Percentiles rank a stretch among this genome's conserved stretches.
phyloP scores from a whole-genome alignment of 1,140 invertebrate species.

The Bombus polaris region DNA sequence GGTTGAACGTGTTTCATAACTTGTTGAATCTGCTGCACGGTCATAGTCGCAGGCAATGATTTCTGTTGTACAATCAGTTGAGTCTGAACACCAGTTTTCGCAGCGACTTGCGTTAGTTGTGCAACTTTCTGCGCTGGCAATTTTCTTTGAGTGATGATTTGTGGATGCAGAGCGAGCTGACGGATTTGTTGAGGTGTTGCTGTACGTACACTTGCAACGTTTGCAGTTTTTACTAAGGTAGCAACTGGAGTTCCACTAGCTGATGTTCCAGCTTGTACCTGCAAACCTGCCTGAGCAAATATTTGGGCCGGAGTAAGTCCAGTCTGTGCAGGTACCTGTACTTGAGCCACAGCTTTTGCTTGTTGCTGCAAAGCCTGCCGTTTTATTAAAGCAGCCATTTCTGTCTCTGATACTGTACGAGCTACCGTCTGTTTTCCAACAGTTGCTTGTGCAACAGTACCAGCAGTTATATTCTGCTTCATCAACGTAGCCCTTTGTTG shows the following conservation, averaged over 20 bases:
- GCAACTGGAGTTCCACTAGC: slow-evolving; percentile 80
- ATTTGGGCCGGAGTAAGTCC: slow-evolving; percentile 83
- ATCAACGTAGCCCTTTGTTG: slow-evolving; percentile 78
- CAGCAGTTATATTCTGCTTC: slow-evolving; percentile 81
- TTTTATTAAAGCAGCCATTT: slow-evolving; percentile 88
- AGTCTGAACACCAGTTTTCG: slow-evolving; percentile 83
- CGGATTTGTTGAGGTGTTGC: slow-evolving; percentile 86
- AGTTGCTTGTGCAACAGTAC: slow-evolving; percentile 74
- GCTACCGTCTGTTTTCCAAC: slow-evolving; percentile 82
- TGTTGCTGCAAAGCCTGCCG: slow-evolving; percentile 85
- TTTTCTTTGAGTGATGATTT: slow-evolving; percentile 85
- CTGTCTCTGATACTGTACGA: slow-evolving; percentile 86
- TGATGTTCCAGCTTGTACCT: slow-evolving; percentile 81
- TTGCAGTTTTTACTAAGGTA: slow-evolving; percentile 85
- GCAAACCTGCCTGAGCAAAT: slow-evolving; percentile 84
- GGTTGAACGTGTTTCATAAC: slow-evolving; percentile 87
- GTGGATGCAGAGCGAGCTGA: slow-evolving; percentile 87
- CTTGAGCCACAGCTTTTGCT: slow-evolving; percentile 82
- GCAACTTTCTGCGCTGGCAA: slow-evolving; percentile 85
- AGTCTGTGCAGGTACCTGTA: slow-evolving; percentile 79
- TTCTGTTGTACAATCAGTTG: slow-evolving; percentile 88
- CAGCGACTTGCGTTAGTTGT: slow-evolving; percentile 83
- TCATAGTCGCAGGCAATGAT: slow-evolving; percentile 85
- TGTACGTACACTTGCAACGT: slow-evolving; percentile 82
- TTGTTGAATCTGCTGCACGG: slow-evolving; percentile 90